Evolutionary conservation across 2,113 vertebrate species (phyloP).

Genomic region (Microcebus ravelobensis): DNA sequence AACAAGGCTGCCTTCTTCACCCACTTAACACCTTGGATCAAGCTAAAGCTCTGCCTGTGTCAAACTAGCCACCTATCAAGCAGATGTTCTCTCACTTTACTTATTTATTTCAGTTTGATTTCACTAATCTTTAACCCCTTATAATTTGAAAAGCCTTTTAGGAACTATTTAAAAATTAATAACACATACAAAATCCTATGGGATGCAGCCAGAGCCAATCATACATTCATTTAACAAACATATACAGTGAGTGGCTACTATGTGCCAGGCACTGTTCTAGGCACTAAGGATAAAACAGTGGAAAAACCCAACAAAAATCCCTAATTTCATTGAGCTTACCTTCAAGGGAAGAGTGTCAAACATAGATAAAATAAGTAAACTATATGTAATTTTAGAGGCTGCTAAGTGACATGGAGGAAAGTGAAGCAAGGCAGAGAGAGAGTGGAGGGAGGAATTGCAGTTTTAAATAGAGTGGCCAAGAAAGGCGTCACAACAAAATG

Average conservation of each 20-base stretch:
- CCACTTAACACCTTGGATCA: neutral
- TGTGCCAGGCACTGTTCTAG: neutral
- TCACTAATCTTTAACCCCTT: neutral
- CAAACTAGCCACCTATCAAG: neutral
- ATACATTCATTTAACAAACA: neutral
- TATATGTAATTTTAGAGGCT: neutral
- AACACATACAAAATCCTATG: neutral
- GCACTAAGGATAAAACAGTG: neutral
- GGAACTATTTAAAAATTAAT: neutral
- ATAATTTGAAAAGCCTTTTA: neutral
- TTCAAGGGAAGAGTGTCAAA: neutral
- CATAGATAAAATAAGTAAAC: neutral
- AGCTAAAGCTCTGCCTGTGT: neutral
- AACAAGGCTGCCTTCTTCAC: neutral
- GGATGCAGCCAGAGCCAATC: neutral
- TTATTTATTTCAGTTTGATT: neutral
- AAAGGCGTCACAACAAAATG: neutral
- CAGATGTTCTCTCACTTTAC: neutral
- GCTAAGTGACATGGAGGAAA: neutral
- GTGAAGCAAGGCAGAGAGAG: neutral
- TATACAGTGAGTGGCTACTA: neutral
- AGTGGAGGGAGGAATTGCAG: neutral
- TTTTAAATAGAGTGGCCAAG: neutral
- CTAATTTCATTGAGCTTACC: neutral
- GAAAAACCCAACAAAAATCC: neutral